A percentile compares a stretch with the other conserved stretches of the same genome.
phyloP scores from a whole-genome alignment of 2,113 vertebrate genomes.

The Pristiophorus japonicus region DNA sequence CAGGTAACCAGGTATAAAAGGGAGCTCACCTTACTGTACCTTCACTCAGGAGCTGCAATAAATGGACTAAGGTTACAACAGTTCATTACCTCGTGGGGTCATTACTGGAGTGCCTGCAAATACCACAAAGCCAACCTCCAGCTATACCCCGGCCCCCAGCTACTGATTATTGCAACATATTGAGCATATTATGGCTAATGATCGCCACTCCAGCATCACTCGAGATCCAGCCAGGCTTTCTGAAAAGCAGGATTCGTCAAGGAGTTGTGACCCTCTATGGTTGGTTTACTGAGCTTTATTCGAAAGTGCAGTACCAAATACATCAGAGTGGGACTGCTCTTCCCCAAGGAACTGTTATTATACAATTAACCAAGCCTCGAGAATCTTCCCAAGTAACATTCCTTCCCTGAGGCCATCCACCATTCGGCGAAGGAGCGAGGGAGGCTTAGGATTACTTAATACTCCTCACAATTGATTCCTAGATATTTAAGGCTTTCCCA shows the following conservation, averaged over 20 bases:
- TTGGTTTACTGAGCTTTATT: background rate
- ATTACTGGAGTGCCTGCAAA: no score
- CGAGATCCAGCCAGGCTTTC: background rate
- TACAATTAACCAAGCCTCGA: background rate
- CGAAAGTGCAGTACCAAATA: no score
- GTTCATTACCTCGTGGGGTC: no score
- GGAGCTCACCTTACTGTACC: no score
- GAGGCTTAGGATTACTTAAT: background rate
- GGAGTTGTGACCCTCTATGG: background rate
- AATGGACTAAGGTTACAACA: no score
- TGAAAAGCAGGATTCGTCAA: background rate
- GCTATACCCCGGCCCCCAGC: no score
- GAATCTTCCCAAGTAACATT: slow-evolving; percentile 9
- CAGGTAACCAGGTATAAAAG: no score
- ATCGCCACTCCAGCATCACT: background rate
- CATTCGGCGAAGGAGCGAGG: background rate
- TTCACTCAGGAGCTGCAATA: no score
- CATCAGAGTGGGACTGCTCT: background rate
- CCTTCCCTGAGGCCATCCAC: background rate
- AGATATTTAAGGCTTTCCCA: background rate
- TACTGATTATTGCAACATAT: background rate
- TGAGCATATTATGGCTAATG: background rate
- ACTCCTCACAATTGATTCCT: background rate
- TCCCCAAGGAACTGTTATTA: slow-evolving; percentile 5
- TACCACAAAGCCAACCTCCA: no score